Conservation (phyloP, 1,140 invertebrate species). For the Ctenoplectra terminalis region DNA sequence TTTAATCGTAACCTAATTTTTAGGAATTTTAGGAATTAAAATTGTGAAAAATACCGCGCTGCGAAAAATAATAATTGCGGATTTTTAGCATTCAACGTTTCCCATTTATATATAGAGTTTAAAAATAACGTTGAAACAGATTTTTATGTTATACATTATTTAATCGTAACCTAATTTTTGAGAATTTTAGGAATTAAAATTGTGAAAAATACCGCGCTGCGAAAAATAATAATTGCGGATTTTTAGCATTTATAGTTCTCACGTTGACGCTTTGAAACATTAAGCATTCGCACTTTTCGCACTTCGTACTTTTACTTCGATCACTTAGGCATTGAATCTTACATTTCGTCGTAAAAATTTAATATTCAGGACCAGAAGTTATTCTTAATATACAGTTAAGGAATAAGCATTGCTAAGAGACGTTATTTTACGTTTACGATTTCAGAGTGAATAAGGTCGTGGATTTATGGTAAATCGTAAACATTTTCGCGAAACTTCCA, state of each 20-base stretch:
- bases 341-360: background rate
- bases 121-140: too few species aligned
- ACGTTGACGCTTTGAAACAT: background rate
- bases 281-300: background rate
- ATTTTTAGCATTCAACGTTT: too few species aligned
- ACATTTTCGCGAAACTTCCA: background rate
- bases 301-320: background rate
- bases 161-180: too few species aligned
- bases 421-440: background rate
- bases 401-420: background rate
- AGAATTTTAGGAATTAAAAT: too few species aligned
- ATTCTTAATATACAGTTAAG: background rate
- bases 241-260: background rate
- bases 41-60: too few species aligned
- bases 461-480: background rate
- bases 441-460: background rate
- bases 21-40: too few species aligned
- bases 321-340: background rate
- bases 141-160: background rate
- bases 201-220: too few species aligned
- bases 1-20: too few species aligned
- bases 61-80: too few species aligned
- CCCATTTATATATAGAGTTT: too few species aligned
- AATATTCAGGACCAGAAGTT: background rate
- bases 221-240: too few species aligned